Evolutionary conservation across 2,113 vertebrate genomes (phyloP), one percentile per base, ranked within the genome.

Genomic region (Baryphthengus martii): DNA sequence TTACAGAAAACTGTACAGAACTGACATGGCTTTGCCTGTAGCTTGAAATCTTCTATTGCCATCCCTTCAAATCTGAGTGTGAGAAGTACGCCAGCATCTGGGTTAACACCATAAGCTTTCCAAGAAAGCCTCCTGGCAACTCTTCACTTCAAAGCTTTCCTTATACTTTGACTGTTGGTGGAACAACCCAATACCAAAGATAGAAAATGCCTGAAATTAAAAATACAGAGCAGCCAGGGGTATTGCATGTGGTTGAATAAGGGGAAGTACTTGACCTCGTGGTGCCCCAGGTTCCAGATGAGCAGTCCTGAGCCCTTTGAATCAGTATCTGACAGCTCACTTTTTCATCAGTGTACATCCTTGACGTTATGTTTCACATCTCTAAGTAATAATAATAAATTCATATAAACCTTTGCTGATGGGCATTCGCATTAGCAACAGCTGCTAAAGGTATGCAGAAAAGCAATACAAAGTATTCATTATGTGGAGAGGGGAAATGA

Each of bases 231-330:
- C 53, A 90, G 77, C 19, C 56, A 68, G n/a, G 35, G 20, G 85
- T 91, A 75, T 75, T 84, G 61, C 82, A 68, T 90, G 93, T 71
- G 93, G 88, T 93, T 94, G 83, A 96, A 65, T 65, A 82, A 87
- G 70, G 88, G 90, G 90, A 97, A 96, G 90, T 95, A 77, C 83
- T 96, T 95, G 90, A 96, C 83, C 90, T 95, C 2, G 0, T 82
- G 71, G 62, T 26, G 4, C 95, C 85, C 79, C 78, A 35, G 13
- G 93, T 89, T 93, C 83, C 92, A 96, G 85, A 92, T 96, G 92
- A 93, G 66, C 90, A 90, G 70, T 68, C 86, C n/a, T 65, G 61
- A 79, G 66, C 56, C 65, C 74, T 55, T 84, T 75, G 25, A 82
- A 87, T 89, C 56, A 62, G 44, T 81, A 83, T 72, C 52, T 71